These are phyloP conservation scores for Fistularia commersonii DNA, from an alignment of 2,797 vertebrate species.

Conservation along the genomic window DNA sequence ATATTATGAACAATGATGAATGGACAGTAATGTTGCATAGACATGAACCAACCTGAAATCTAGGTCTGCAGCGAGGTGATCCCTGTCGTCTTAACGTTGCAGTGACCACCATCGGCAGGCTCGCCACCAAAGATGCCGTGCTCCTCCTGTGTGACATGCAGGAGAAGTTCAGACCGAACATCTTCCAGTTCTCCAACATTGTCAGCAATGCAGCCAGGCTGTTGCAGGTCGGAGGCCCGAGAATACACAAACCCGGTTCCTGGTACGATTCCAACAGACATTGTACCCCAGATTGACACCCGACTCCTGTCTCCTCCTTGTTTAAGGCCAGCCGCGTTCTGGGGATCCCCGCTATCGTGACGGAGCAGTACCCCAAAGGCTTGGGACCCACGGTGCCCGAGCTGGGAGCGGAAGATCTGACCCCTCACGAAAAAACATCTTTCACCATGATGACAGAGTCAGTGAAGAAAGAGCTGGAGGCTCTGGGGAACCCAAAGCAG, in stretches of 20 bases:
- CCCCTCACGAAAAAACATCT: constrained; percentile 77
- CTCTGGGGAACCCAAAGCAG: constrained; percentile 73
- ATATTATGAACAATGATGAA: no score
- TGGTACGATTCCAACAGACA: neutral
- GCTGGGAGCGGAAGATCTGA: constrained; percentile 77
- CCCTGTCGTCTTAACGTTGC: constrained; percentile 17
- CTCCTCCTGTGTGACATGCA: constrained; percentile 91
- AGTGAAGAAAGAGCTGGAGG: constrained; percentile 67
- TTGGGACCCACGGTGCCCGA: constrained; percentile 87
- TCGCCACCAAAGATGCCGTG: constrained; percentile 74
- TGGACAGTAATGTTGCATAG: no score
- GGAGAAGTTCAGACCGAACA: constrained; percentile 84
- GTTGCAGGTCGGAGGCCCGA: constrained; percentile 76
- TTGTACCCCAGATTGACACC: neutral
- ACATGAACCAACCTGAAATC: neutral
- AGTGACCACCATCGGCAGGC: constrained; percentile 77
- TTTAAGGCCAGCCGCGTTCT: constrained; percentile 78
- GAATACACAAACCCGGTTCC: neutral
- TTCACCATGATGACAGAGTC: constrained; percentile 86
- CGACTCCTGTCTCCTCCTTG: neutral
- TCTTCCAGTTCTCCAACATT: constrained; percentile 84
- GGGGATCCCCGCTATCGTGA: constrained; percentile 78
- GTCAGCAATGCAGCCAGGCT: constrained; percentile 82
- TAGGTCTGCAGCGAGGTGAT: neutral
- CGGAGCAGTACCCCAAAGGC: constrained; percentile 88